Conservation (phyloP, 2,888 invertebrate genomes). For the Apomyelois bistriatella region DNA sequence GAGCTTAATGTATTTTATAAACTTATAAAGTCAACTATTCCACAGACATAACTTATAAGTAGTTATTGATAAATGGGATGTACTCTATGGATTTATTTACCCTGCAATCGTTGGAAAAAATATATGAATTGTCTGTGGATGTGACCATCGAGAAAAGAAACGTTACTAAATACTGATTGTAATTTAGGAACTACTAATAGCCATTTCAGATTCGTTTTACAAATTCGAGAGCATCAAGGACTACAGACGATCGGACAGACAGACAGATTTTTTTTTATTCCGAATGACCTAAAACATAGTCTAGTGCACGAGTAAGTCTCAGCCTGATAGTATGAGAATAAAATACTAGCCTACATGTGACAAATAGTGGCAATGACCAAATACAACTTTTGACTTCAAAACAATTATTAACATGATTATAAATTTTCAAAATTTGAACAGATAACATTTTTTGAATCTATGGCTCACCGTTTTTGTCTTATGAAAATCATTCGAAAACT, state of each 20-base stretch:
- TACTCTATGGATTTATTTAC: conserved; percentile 47
- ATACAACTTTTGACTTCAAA: too few species aligned
- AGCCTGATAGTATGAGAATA: too few species aligned
- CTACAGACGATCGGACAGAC: background rate
- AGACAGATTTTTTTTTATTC: too few species aligned
- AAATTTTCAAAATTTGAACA: too few species aligned
- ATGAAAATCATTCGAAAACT: too few species aligned
- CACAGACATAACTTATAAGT: conserved; percentile 42
- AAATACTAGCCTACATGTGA: too few species aligned
- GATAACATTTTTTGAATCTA: too few species aligned
- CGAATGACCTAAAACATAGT: too few species aligned
- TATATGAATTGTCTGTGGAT: conserved; percentile 39
- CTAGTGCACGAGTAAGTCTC: too few species aligned
- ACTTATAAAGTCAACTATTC: conserved; percentile 23
- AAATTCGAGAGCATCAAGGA: conserved; percentile 28
- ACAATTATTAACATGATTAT: too few species aligned
- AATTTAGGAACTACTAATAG: conserved; percentile 75
- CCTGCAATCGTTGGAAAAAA: conserved; percentile 47
- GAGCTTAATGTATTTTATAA: background rate
- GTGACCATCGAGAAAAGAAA: conserved; percentile 27
- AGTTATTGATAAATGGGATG: conserved; percentile 38
- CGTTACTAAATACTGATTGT: conserved; percentile 67
- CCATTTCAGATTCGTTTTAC: conserved; percentile 41
- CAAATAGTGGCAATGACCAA: too few species aligned
- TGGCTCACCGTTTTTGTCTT: too few species aligned